Base-by-base conservation (phyloP, 1,140 invertebrate genomes). In the Drosophila mayri region DNA sequence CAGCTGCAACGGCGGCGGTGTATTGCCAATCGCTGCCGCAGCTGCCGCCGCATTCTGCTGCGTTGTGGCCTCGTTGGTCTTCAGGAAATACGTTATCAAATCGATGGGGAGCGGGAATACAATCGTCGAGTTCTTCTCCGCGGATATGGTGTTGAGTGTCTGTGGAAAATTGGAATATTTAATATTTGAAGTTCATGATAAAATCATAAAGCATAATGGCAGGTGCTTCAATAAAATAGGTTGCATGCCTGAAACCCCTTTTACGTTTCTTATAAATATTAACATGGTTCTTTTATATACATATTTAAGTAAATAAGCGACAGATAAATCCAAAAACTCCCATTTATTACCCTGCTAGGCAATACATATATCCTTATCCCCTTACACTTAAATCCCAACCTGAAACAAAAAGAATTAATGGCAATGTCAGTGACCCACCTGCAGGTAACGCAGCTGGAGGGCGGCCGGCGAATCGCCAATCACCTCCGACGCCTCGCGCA, bases 61-160 rank as follows among this genome's bases (percentile, higher is more conserved):
- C 58, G 84, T 75, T 20, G 83, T 70, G 9, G 88, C 84, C 49
- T 90, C 84, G 44, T 63, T 63, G 64, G 85, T 92, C 63, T 92
- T 95, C 92, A 96, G 93, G 85, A 97, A 97, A 81, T 96, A 96
- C 37, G 95, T 95, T 46, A 99, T 91, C 81, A 99, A 95, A 90
- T 99, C 98, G 90, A 99, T 97, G 35, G 98, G 98, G 77, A 99
- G 94, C 25, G 98, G 98, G 93, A 99, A 99, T 63, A 99, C 97
- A 87, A 99, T 99, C 10, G 98, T 99, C 6, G 98, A 99, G 93
- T 99, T 99, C 94, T 99, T 99, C 94, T 99, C 98, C 3, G 98
- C 97, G 46, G 98, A 98, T 92, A 99, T 99, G 11, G 97, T 97
- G 93, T 97, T 99, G 60, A 99, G 94, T 8, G 98, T 98, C 94